Evolutionary conservation across 2,113 vertebrate genomes (phyloP).

Genomic region (Ceyx melanurus): DNA sequence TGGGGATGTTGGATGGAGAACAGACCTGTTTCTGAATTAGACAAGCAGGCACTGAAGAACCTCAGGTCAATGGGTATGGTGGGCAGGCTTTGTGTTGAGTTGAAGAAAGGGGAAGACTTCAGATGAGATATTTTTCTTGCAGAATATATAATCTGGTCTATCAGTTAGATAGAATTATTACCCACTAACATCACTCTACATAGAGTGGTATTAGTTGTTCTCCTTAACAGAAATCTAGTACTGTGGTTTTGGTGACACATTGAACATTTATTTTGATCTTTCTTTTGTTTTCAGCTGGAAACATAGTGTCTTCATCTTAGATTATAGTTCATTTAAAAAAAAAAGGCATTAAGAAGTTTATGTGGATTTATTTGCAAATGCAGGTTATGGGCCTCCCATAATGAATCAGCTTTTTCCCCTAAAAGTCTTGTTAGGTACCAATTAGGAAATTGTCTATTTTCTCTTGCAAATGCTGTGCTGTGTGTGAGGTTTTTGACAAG

Average conservation of each 20-base stretch:
- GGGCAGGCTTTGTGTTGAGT: not conserved
- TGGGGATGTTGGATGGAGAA: not conserved
- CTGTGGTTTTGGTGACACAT: slow-evolving; percentile 34
- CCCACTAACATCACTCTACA: not conserved
- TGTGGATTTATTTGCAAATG: not conserved
- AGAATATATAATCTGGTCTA: not conserved
- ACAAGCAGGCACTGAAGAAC: not conserved
- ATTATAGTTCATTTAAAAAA: not conserved
- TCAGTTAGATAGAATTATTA: not conserved
- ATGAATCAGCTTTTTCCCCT: not conserved
- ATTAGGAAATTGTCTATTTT: not conserved
- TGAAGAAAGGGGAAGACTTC: not conserved
- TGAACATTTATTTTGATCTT: not conserved
- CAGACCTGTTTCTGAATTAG: not conserved
- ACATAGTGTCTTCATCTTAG: not conserved
- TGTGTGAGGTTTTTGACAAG: rapidly evolving
- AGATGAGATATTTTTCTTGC: not conserved
- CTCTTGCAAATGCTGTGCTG: not conserved
- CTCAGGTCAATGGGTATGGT: not conserved
- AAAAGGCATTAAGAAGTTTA: not conserved
- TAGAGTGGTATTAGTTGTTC: slow-evolving; percentile 16
- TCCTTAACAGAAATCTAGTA: not conserved
- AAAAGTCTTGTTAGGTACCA: not conserved
- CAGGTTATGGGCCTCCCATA: not conserved
- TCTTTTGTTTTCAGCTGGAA: not conserved